These are phyloP conservation scores for Neomonachus schauinslandi DNA, from an alignment of 2,113 vertebrate species.

Conservation along the genomic window DNA sequence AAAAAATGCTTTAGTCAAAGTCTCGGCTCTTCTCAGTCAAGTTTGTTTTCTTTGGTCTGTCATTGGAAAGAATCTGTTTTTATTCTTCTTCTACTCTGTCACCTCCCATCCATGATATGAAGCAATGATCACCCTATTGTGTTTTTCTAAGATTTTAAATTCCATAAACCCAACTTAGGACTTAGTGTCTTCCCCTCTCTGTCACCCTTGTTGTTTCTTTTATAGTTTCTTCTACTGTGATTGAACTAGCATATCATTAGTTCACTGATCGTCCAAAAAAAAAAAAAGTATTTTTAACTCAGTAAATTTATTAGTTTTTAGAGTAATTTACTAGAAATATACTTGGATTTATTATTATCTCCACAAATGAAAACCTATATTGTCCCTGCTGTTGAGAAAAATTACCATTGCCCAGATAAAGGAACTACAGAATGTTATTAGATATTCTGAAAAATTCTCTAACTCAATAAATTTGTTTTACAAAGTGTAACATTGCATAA, in stretches of 20 bases:
- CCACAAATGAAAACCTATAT: not conserved
- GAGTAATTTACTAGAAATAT: conserved; percentile 14
- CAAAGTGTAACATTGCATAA: not conserved
- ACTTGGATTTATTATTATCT: not conserved
- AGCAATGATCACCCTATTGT: not conserved
- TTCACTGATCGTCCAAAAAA: not conserved
- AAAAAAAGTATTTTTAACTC: not conserved
- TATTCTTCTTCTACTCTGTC: not conserved
- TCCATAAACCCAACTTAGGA: not conserved
- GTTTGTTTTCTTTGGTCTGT: not conserved
- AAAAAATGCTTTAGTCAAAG: not conserved
- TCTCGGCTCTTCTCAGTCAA: not conserved
- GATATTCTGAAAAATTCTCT: not conserved
- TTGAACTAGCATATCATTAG: not conserved
- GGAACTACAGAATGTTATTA: conserved; percentile 23
- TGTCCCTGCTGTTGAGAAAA: not conserved
- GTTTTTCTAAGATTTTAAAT: not conserved
- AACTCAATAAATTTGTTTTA: conserved; percentile 15
- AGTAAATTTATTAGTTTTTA: not conserved
- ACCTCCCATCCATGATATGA: not conserved
- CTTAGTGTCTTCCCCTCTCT: not conserved
- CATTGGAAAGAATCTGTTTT: not conserved
- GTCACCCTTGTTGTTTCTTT: not conserved
- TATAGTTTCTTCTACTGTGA: not conserved
- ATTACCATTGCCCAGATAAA: not conserved